Conservation (phyloP, 2,888 invertebrate species). For the Macaria liturata region DNA sequence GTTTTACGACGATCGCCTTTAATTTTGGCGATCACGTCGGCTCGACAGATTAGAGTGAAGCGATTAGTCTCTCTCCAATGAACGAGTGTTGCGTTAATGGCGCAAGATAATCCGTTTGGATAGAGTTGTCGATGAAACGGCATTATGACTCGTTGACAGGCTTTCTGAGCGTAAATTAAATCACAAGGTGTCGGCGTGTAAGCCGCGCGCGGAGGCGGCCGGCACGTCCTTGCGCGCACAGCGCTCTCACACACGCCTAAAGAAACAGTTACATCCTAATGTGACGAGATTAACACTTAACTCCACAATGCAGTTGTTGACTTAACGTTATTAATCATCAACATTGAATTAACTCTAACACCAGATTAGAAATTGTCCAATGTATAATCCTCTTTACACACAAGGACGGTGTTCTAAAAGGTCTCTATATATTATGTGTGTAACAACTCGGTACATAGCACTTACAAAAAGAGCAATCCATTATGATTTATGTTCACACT, state of each 20-base stretch:
- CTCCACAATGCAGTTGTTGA: constrained; percentile 8
- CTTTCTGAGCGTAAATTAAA: constrained; percentile 61
- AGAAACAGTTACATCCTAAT: constrained; percentile 70
- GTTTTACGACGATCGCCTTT: constrained; percentile 11
- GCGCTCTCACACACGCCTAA: constrained; percentile 55
- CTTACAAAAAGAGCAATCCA: constrained; percentile 21
- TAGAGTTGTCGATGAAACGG: constrained; percentile 59
- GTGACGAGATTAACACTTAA: constrained; percentile 61
- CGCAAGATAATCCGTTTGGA: constrained; percentile 65
- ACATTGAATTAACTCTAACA: too few species aligned
- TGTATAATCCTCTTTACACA: too few species aligned
- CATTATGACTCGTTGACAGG: constrained; percentile 72
- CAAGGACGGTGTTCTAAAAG: too few species aligned
- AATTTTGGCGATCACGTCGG: constrained; percentile 18
- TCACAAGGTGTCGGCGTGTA: constrained; percentile 68
- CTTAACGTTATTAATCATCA: background rate
- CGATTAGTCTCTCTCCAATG: constrained; percentile 23
- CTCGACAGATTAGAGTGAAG: constrained; percentile 16
- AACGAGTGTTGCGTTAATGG: constrained; percentile 45
- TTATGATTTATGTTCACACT: constrained; percentile 44
- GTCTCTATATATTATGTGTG: background rate
- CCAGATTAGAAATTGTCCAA: too few species aligned
- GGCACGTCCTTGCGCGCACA: constrained; percentile 64
- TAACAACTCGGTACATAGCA: background rate
- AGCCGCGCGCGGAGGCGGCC: constrained; percentile 56